Base-by-base conservation (phyloP, 2,797 vertebrate species). In the Euphonia xanthogaster region DNA sequence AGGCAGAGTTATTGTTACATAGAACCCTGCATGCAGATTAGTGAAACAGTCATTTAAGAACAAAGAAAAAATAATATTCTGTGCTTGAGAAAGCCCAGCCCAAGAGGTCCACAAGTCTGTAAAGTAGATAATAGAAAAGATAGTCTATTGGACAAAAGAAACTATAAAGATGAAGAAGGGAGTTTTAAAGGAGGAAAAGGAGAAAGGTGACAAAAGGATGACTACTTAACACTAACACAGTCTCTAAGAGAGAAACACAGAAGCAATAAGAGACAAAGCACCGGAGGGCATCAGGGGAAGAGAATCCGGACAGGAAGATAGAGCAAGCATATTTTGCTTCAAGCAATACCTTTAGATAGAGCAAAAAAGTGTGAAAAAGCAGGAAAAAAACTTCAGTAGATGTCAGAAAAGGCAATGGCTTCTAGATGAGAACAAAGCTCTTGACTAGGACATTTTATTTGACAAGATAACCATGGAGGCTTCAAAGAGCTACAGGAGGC, bases 401-500 rank as follows among this genome's bases (percentile, higher is more conserved):
- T 27, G 16, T 61, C 47, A 75, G 40, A 45, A 53, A 76, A 72
- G 21, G 68, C 42, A 83, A 11, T 12, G 16, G 54, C 48, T 78
- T 86, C 47, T 87, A 66, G 53, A 45, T 60, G 67, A 91, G 74
- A 89, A 66, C 39, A 75, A 89, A 44, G 51, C 47, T 37, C 40
- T 67, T 76, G 55, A 86, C 87, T 47, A 14, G 78, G 39, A 85
- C 63, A 44, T 68, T 81, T 82, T 81, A 70, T 82, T 87, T 76
- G 51, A 62, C 20, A 42, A 75, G 75, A 84, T 55, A 76, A 10
- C 53, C 27, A 28, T 30, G 37, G 27, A 77, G 30, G 33, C 21
- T 88, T 96, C 82, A 77, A 83, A 91, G 93, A 67, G 37, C 40
- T 90, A 74, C 35, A 70, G 68, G 65, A 90, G 39, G 60, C 40